These are phyloP conservation scores for Perognathus longimembris DNA, from an alignment of 2,113 vertebrate genomes.

Conservation along the genomic window DNA sequence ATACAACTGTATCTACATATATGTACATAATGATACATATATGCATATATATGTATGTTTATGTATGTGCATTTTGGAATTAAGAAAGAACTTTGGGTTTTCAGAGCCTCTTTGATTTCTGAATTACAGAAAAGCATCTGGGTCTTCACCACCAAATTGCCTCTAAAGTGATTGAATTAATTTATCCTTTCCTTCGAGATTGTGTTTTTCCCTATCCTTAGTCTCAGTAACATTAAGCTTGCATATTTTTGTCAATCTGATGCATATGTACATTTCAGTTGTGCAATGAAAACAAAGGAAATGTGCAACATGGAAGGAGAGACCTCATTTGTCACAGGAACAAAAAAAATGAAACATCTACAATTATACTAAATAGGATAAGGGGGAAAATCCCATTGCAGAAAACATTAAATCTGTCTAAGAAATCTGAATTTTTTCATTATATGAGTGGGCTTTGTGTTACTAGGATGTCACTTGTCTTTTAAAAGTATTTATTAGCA, in stretches of 20 bases:
- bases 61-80: not conserved
- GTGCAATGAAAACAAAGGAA: constrained; percentile 31
- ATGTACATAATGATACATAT: too few relatives aligned
- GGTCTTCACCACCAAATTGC: not conserved
- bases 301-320: not conserved
- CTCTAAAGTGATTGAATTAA: not conserved
- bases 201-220: not conserved
- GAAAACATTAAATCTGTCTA: constrained; percentile 11
- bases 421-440: constrained; percentile 24
- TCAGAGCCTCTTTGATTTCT: not conserved
- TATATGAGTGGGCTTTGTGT: not conserved
- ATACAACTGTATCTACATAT: too few relatives aligned
- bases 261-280: not conserved
- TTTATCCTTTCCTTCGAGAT: not conserved
- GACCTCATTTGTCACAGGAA: not conserved
- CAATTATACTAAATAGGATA: not conserved
- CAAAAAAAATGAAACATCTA: not conserved
- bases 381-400: not conserved
- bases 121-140: not conserved
- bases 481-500: not conserved
- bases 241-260: not conserved
- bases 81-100: not conserved
- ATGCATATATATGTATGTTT: too few relatives aligned
- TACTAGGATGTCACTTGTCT: not conserved
- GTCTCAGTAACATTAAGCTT: constrained; percentile 1